phyloP scores from a whole-genome alignment of 2,888 invertebrate genomes.

The Oligia strigilis region DNA sequence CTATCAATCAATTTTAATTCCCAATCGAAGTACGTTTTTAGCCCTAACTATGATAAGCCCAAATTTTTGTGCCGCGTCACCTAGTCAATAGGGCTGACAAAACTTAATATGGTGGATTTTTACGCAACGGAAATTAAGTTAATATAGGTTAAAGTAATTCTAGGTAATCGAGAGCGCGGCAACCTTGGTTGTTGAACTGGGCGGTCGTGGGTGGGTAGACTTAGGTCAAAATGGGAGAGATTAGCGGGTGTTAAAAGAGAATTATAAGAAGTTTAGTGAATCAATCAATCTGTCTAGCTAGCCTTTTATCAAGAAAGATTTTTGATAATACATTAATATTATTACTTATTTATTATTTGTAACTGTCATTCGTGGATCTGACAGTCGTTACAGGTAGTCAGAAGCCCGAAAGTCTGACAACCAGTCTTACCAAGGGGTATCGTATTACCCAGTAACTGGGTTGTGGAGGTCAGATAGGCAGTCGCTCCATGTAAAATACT shows the following conservation, averaged over 20 bases:
- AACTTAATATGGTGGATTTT: slow-evolving; percentile 67
- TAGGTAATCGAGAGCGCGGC: slow-evolving; percentile 57
- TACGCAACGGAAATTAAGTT: slow-evolving; percentile 82
- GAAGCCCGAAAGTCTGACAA: too few species aligned
- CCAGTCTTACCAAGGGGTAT: too few species aligned
- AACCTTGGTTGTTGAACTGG: slow-evolving; percentile 50
- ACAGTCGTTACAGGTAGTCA: too few species aligned
- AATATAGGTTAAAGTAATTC: slow-evolving; percentile 66
- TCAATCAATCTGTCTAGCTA: background rate
- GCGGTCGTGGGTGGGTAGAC: slow-evolving; percentile 6
- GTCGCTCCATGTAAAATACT: too few species aligned
- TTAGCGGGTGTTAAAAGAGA: background rate
- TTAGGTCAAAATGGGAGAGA: slow-evolving; percentile 10
- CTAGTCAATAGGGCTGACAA: slow-evolving; percentile 69
- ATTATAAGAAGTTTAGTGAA: background rate
- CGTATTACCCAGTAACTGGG: too few species aligned
- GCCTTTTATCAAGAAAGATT: background rate
- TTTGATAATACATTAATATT: too few species aligned
- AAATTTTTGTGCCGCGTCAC: slow-evolving; percentile 58
- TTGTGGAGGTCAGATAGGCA: too few species aligned
- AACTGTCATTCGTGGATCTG: too few species aligned
- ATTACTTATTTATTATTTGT: too few species aligned
- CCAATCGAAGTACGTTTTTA: background rate
- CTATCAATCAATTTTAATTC: slow-evolving; percentile 1
- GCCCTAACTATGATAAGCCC: slow-evolving; percentile 11